Conservation (phyloP, 2,113 vertebrate species). For the Oryzias woworae region DNA sequence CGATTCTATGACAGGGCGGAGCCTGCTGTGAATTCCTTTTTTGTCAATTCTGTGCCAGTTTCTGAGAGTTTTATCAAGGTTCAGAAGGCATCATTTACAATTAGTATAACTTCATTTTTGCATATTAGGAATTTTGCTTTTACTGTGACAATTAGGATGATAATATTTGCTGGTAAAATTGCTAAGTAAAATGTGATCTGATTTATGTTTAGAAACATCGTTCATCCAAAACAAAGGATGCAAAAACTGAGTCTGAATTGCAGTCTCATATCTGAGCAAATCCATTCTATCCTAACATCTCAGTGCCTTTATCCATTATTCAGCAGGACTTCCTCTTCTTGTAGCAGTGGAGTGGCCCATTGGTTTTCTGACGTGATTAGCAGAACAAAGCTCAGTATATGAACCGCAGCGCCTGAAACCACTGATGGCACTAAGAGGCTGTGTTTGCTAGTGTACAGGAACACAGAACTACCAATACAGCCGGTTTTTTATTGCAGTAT, state of each 20-base stretch:
- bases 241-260: not conserved
- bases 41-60: no score
- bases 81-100: no score
- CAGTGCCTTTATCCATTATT: slow-evolving; percentile 51
- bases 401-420: slow-evolving; percentile 31
- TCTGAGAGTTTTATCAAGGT: no score
- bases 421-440: slow-evolving; percentile 18
- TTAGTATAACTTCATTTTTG: no score
- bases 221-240: slow-evolving; percentile 5
- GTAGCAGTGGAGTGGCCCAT: slow-evolving; percentile 24
- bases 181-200: no score
- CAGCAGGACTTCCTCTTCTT: slow-evolving; percentile 33
- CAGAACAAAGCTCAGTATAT: slow-evolving; percentile 32
- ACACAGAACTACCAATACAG: no score
- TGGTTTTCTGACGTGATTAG: slow-evolving; percentile 53
- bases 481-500: no score
- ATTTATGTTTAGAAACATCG: not conserved
- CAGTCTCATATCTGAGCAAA: slow-evolving; percentile 15
- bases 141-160: no score
- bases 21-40: not conserved
- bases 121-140: no score
- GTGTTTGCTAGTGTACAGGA: no score
- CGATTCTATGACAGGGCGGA: not conserved
- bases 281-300: slow-evolving; percentile 16
- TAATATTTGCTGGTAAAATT: no score